phyloP scores from a whole-genome alignment of 2,113 vertebrate species.

The Atrichornis clamosus region DNA sequence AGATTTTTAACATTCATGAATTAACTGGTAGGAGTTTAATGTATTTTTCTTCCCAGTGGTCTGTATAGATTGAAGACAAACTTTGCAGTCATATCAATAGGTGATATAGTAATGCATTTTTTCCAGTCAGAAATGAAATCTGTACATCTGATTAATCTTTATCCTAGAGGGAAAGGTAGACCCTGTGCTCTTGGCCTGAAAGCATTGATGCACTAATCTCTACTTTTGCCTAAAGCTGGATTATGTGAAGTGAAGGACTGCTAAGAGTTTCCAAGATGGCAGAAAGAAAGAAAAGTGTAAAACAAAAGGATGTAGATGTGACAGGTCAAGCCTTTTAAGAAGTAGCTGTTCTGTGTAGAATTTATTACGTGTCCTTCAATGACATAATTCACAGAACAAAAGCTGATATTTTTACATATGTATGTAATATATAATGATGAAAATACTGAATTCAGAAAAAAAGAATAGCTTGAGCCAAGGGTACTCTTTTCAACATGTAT shows the following conservation, averaged over 20 bases:
- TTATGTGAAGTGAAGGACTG: background rate
- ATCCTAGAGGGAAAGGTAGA: background rate
- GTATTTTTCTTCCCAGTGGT: background rate
- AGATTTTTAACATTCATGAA: background rate
- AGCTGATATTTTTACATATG: background rate
- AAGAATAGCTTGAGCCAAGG: background rate
- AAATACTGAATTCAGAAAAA: background rate
- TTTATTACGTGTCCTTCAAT: background rate
- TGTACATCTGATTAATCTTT: background rate
- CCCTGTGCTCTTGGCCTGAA: background rate
- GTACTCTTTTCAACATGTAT: background rate
- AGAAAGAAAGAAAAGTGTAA: background rate
- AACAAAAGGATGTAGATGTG: background rate
- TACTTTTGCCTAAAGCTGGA: background rate
- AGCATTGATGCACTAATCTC: background rate
- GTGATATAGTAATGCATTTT: background rate
- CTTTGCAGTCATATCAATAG: background rate
- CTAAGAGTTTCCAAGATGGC: background rate
- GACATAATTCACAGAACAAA: background rate
- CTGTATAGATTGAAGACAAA: background rate
- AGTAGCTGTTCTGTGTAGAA: background rate
- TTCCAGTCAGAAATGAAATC: background rate
- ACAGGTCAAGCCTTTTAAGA: background rate
- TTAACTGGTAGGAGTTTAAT: background rate
- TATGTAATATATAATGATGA: rapidly evolving